A percentile compares a stretch with the other conserved stretches of the same genome.
Conservation (phyloP, 1,140 invertebrate species). For the Lanistes nyassanus region DNA sequence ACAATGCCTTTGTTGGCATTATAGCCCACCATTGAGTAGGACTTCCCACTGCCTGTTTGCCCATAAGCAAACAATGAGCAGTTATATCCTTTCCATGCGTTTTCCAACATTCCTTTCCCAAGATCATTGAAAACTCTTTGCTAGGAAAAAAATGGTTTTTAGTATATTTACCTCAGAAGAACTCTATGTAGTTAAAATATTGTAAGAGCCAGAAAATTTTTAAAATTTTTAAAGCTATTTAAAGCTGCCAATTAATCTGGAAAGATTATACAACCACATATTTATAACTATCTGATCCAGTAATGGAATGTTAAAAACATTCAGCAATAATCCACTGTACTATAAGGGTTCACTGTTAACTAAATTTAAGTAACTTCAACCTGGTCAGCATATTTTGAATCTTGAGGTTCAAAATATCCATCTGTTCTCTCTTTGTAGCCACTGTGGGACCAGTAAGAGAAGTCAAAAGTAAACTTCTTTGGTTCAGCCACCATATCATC, state of each 20-base stretch:
- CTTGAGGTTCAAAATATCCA: slow-evolving; percentile 68
- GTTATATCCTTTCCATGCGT: slow-evolving; percentile 76
- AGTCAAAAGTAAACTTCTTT: slow-evolving; percentile 73
- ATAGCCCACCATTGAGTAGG: slow-evolving; percentile 77
- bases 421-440: slow-evolving; percentile 68
- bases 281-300: neutral
- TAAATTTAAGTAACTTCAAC: too few species aligned
- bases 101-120: slow-evolving; percentile 71
- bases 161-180: too few species aligned
- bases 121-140: slow-evolving; percentile 72
- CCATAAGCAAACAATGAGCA: slow-evolving; percentile 75
- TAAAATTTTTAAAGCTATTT: neutral
- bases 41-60: slow-evolving; percentile 75
- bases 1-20: slow-evolving; percentile 78
- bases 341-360: too few species aligned
- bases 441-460: slow-evolving; percentile 76
- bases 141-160: slow-evolving; percentile 50
- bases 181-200: neutral
- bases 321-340: too few species aligned
- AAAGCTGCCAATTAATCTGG: neutral
- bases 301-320: too few species aligned
- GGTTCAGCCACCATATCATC: slow-evolving; percentile 64
- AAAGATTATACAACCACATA: neutral
- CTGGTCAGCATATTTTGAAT: slow-evolving; percentile 61
- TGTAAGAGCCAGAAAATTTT: neutral